Evolutionary conservation across 2,888 invertebrate species (phyloP).

Genomic region (Atrina japonica): DNA sequence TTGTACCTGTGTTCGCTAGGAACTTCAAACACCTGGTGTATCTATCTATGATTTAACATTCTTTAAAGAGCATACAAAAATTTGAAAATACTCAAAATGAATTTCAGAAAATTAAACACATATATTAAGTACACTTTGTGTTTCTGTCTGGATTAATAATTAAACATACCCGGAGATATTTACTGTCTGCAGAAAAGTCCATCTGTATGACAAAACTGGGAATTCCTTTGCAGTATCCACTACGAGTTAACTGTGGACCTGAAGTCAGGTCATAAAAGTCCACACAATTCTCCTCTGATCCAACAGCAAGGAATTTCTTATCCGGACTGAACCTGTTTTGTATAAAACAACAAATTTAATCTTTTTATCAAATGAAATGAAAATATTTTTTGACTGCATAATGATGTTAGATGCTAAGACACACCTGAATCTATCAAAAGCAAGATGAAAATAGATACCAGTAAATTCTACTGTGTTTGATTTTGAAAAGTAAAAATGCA

Average conservation of each 20-base stretch:
- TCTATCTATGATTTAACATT: too few species aligned
- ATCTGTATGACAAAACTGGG: constrained; percentile 78
- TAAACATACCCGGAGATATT: constrained; percentile 75
- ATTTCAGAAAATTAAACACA: too few species aligned
- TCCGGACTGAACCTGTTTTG: constrained; percentile 78
- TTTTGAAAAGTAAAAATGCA: too few species aligned
- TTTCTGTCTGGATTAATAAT: too few species aligned
- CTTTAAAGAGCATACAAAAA: too few species aligned
- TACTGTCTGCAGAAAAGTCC: constrained; percentile 80
- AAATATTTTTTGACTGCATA: too few species aligned
- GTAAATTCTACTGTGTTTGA: not conserved
- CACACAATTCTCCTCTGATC: constrained; percentile 78
- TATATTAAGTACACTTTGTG: too few species aligned
- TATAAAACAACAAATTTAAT: not conserved
- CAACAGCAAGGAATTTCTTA: constrained; percentile 76
- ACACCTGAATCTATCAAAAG: too few species aligned
- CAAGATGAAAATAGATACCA: not conserved
- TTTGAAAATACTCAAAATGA: too few species aligned
- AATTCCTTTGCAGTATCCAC: constrained; percentile 78
- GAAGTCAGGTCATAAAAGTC: constrained; percentile 79
- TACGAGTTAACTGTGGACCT: constrained; percentile 70
- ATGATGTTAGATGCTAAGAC: too few species aligned
- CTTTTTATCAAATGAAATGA: not conserved
- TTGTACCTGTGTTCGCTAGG: too few species aligned
- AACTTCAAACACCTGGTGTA: too few species aligned